These are phyloP conservation scores for Rutilus rutilus DNA, from an alignment of 2,113 vertebrate species.

Conservation along the genomic window DNA sequence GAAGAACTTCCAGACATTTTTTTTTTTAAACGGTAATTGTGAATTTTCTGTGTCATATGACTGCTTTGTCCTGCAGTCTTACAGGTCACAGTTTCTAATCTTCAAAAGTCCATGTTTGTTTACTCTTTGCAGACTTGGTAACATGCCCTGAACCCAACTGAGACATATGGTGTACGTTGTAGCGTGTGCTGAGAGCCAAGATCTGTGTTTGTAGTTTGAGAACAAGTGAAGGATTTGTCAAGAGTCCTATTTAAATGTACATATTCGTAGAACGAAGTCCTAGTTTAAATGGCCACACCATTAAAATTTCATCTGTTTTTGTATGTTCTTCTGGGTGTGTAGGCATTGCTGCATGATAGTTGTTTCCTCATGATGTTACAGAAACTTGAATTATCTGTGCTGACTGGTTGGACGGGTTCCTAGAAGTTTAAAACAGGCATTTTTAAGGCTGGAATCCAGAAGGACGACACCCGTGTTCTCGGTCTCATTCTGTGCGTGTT, in stretches of 20 bases:
- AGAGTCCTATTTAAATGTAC: neutral
- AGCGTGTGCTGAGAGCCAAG: neutral
- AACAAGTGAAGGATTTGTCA: neutral
- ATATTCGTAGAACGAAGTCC: neutral
- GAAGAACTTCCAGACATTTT: neutral
- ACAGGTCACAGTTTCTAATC: neutral
- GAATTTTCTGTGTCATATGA: neutral
- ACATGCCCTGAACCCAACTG: neutral
- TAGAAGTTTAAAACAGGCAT: neutral
- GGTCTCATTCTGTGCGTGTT: constrained; percentile 1
- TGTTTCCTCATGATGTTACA: constrained; percentile 20
- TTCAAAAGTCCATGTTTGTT: neutral
- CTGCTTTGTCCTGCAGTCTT: neutral
- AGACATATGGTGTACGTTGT: neutral
- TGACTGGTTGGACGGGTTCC: constrained; percentile 4
- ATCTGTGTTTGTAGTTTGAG: neutral
- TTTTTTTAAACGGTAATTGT: neutral
- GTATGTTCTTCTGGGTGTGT: neutral
- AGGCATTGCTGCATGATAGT: neutral
- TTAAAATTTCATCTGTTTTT: neutral
- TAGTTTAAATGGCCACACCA: neutral
- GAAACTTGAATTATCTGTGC: constrained; percentile 21
- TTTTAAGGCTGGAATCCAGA: neutral
- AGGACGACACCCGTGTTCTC: constrained; percentile 3
- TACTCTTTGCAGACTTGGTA: neutral